A percentile compares a stretch with the other conserved stretches of the same genome.
These are phyloP conservation scores for Pomacea canaliculata DNA, from an alignment of 2,888 invertebrate genomes.

Conservation along the genomic window DNA sequence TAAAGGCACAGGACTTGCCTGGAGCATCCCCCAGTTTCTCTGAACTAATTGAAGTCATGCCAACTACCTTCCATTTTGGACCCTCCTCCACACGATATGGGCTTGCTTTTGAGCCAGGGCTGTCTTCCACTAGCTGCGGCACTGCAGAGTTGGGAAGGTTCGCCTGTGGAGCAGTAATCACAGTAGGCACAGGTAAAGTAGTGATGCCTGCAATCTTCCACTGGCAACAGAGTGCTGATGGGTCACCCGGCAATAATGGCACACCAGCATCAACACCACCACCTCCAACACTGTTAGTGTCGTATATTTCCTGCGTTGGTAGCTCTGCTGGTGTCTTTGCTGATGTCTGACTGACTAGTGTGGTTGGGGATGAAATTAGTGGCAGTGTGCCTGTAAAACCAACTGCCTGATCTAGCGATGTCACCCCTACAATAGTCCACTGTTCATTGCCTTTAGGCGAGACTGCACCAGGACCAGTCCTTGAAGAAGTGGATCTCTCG, in stretches of 20 bases:
- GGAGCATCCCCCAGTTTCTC: not conserved
- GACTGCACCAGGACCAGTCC: not conserved
- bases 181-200: not conserved
- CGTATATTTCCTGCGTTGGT: too few relatives aligned
- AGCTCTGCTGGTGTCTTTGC: too few relatives aligned
- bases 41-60: slow-evolving; percentile 7
- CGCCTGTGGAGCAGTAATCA: not conserved
- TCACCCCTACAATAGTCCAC: too few relatives aligned
- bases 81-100: not conserved
- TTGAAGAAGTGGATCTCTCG: not conserved
- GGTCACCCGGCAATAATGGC: not conserved
- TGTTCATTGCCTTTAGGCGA: too few relatives aligned
- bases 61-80: slow-evolving; percentile 19
- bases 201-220: slow-evolving; percentile 27
- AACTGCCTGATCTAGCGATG: too few relatives aligned
- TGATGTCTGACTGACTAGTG: too few relatives aligned
- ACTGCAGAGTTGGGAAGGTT: not conserved
- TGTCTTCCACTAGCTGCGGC: not conserved
- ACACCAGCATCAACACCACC: too few relatives aligned
- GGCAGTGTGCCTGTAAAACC: too few relatives aligned
- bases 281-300: too few relatives aligned
- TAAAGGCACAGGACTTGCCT: not conserved
- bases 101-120: not conserved
- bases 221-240: not conserved
- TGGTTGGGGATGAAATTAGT: too few relatives aligned